Base-by-base conservation (phyloP, 2,113 vertebrate genomes). In the Campylomormyrus numenius region DNA sequence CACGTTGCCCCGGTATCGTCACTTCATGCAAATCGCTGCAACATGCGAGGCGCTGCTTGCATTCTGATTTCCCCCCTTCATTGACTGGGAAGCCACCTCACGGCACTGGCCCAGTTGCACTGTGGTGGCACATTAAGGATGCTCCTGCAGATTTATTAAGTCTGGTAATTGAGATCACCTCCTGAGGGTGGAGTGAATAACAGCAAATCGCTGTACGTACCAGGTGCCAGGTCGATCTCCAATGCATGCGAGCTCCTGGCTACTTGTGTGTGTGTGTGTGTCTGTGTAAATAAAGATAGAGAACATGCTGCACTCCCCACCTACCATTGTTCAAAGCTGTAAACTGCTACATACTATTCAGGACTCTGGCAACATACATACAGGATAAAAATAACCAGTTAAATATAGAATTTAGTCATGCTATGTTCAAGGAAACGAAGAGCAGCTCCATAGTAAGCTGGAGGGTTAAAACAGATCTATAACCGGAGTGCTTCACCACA, bases 111-210 rank as follows among this genome's bases (percentile, higher is more conserved):
- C 49, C 49, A 87, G 42, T 48, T 8, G 62, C 58, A 19, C 45
- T 88, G 31, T 48, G 13, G 13, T 7, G 56, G 15, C 35, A 62
- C 58, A 66, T 88, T 70, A 48, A 46, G 42, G n/a, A 88, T 27
- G 56, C 8, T 46, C 88, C 10, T 21, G 21, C 88, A 52, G 48
- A 89, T 53, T 89, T 35, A 83, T 89, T n/a, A 49, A 50, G 88
- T 46, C 42, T 15, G 88, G 58, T 77, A 66, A 88, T 88, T 31
- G 87, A 88, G 87, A 88, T 88, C 27, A 52, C 35, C 19, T 88
- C 87, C 52, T 58, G 87, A 21, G 87, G 87, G 87, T 58, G 42
- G 31, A 58, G 52, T 35, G 87, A 87, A 87, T 53, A 87, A 52
- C 1, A 53, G 85, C 85, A 50, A 87, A 5, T 35, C 17, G 11